phyloP scores from a whole-genome alignment of 2,113 vertebrate species.

The Himantopus leucocephalus region DNA sequence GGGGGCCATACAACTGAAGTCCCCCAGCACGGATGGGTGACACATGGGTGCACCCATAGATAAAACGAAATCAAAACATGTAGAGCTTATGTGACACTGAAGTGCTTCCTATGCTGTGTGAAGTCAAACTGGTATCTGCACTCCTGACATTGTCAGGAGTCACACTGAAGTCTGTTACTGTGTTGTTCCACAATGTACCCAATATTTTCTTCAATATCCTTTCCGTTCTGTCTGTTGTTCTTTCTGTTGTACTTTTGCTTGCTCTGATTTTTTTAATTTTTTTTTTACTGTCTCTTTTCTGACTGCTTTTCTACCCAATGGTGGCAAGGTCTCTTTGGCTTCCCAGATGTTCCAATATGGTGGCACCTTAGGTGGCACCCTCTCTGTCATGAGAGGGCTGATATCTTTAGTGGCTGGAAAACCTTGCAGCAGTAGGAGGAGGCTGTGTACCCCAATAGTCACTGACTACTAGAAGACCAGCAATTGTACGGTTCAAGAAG shows the following conservation, averaged over 20 bases:
- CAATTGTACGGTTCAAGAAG: neutral
- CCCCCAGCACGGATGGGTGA: neutral
- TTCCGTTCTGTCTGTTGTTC: neutral
- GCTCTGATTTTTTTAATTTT: neutral
- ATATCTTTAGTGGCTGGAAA: neutral
- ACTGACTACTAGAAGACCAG: neutral
- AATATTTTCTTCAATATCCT: neutral
- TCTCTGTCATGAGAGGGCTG: neutral
- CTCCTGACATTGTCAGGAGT: neutral
- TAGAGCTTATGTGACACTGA: neutral
- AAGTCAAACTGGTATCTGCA: neutral
- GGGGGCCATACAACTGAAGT: neutral
- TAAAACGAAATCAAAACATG: neutral
- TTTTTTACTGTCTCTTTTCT: neutral
- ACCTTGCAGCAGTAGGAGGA: neutral
- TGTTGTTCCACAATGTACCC: neutral
- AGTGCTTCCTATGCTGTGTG: neutral
- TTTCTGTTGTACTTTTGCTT: too few species aligned
- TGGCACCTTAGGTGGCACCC: neutral
- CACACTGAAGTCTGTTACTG: neutral
- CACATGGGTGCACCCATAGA: accelerated
- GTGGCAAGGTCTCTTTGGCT: neutral
- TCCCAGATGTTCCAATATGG: neutral
- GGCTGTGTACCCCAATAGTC: neutral
- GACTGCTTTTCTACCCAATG: neutral